A percentile compares a stretch with the other conserved stretches of the same genome.
These are phyloP conservation scores for Dichetophora obliterata DNA, from an alignment of 2,888 invertebrate genomes.

Conservation along the genomic window DNA sequence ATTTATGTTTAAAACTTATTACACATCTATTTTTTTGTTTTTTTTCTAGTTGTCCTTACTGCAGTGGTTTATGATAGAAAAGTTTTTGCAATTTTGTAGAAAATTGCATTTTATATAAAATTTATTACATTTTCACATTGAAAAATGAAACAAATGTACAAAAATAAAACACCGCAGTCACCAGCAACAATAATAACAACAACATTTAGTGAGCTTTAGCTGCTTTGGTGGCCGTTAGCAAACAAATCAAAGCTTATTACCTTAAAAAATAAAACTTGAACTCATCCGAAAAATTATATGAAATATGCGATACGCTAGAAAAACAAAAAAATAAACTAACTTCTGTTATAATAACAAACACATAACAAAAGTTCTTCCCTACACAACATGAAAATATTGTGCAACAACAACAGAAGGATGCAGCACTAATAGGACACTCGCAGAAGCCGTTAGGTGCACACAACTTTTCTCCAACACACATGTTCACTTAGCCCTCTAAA, in stretches of 20 bases:
- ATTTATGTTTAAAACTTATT: too few relatives aligned
- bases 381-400: too few relatives aligned
- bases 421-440: too few relatives aligned
- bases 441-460: too few relatives aligned
- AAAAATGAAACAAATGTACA: too few relatives aligned
- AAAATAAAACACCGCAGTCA: not conserved
- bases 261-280: not conserved
- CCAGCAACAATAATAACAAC: not conserved
- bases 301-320: not conserved
- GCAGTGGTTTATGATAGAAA: slow-evolving; percentile 3
- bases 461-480: too few relatives aligned
- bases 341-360: too few relatives aligned
- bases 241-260: slow-evolving; percentile 37
- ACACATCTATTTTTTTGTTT: too few relatives aligned
- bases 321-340: not conserved
- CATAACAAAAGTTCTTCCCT: too few relatives aligned
- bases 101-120: slow-evolving; percentile 42
- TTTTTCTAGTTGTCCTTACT: not conserved
- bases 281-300: not conserved
- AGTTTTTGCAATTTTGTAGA: slow-evolving; percentile 38
- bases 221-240: not conserved
- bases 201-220: too few relatives aligned
- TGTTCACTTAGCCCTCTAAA: not conserved
- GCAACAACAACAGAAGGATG: too few relatives aligned
- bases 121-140: slow-evolving; percentile 25